Conservation (phyloP, 2,113 vertebrate genomes). For the Caranx melampygus region DNA sequence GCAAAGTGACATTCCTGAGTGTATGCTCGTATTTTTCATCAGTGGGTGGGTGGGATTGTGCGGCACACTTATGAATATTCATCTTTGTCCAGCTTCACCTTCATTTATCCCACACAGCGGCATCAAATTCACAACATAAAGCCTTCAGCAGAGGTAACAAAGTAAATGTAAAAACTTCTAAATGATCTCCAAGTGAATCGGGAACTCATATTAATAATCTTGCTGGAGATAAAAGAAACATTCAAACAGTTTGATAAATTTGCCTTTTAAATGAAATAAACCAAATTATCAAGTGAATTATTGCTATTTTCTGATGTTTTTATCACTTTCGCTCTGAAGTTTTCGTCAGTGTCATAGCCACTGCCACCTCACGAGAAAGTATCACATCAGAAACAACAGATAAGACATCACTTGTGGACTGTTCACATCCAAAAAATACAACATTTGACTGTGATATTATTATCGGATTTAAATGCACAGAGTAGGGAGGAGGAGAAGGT, state of each 20-base stretch:
- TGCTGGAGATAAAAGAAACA: background rate
- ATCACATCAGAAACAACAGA: background rate
- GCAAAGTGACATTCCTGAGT: background rate
- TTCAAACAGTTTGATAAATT: background rate
- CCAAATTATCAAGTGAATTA: too few relatives aligned
- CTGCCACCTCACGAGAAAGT: background rate
- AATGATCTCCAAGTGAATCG: background rate
- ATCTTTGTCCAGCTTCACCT: background rate
- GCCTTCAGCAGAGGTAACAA: background rate
- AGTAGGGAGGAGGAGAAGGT: constrained; percentile 2
- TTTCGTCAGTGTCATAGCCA: background rate
- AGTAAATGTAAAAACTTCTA: background rate
- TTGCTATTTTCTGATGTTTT: background rate
- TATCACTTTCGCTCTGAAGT: background rate
- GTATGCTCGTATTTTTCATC: background rate
- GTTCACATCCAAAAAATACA: background rate
- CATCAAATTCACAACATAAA: background rate
- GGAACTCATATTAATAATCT: background rate
- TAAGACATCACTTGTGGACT: background rate
- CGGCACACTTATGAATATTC: background rate
- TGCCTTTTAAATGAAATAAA: background rate
- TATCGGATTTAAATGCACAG: constrained; percentile 20
- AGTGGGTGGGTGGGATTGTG: background rate
- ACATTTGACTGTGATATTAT: background rate
- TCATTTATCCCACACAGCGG: background rate